Base-by-base conservation (phyloP, 2,797 vertebrate genomes). In the Yasuhikotakia modesta region DNA sequence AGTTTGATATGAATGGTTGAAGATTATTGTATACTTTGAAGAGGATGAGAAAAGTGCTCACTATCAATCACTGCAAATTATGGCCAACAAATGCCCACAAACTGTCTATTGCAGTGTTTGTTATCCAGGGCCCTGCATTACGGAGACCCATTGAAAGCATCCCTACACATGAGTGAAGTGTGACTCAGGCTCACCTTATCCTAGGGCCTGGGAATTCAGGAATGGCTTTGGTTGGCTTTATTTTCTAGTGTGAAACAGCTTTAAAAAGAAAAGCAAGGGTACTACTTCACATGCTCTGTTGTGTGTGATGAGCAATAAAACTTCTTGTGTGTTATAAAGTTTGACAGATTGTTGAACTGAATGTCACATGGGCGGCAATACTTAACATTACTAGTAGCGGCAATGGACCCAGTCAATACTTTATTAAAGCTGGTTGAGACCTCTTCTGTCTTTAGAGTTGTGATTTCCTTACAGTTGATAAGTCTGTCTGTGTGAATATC, bases 311-410 rank as follows among this genome's bases (percentile, higher is more conserved):
- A 95, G 90, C 95, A 96, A 84, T 96, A 96, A 89, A 95, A 96
- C 92, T 96, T 96, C 93, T 96, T 96, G 91, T 96, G 95, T 85
- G 95, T 95, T 90, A 96, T 96, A 92, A 96, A 96, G 94, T 95
- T 96, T 87, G 95, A 95, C 84, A 96, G 92, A 85, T 94, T 96
- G 92, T 94, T 96, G 90, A 96, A 96, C 83, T 96, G 94, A 89
- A 96, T 95, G 80, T 96, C 94, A 83, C 95, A 96, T 30, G 95
- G 92, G 57, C 94, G 93, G 89, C 95, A 96, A 69, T 96, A 96
- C 76, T 95, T 96, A 19, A 94, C 92, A 52, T 93, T 94, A 80
- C 82, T 87, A 0, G 92, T 88, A 14, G 92, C 88, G 13, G 91
- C 90, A 79, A 85, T 78, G 8, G 94, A 91, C 65, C 93, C 93